Percentiles rank a stretch among this genome's conserved stretches.
These are phyloP conservation scores for Xenopus laevis DNA, from an alignment of 2,113 vertebrate genomes.

Conservation along the genomic window DNA sequence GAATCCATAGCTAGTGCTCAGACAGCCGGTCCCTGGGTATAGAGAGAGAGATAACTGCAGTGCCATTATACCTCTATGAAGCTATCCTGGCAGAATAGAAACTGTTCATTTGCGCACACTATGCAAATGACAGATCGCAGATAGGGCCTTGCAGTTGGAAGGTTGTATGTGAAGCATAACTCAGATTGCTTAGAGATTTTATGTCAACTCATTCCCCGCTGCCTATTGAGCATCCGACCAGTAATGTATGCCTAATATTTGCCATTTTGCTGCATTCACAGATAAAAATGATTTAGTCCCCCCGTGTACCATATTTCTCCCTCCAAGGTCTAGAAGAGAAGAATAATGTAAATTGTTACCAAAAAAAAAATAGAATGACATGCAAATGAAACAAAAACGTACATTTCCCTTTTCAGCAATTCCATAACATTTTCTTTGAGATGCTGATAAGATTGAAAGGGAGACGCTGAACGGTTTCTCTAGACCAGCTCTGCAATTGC, in stretches of 20 bases:
- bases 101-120: conserved; percentile 22
- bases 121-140: conserved; percentile 36
- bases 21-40: conserved; percentile 13
- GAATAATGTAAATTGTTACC: not conserved
- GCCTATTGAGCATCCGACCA: conserved; percentile 7
- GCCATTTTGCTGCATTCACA: conserved; percentile 29
- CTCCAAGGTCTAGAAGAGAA: conserved; percentile 12
- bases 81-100: conserved; percentile 20
- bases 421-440: too few relatives aligned
- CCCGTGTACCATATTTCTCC: not conserved
- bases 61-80: conserved; percentile 27
- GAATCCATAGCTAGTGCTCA: conserved; percentile 10
- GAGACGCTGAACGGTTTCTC: not conserved
- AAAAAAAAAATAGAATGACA: not conserved
- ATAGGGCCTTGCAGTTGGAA: conserved; percentile 19
- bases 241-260: conserved; percentile 38
- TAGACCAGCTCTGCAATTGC: conserved; percentile 11
- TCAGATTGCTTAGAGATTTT: conserved; percentile 34
- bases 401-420: not conserved
- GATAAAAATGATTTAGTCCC: conserved; percentile 38
- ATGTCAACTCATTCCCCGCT: conserved; percentile 36
- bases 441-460: not conserved
- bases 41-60: conserved; percentile 22
- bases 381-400: conserved; percentile 38
- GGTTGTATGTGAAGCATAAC: conserved; percentile 29